These are phyloP conservation scores for Pomatostomus ruficeps DNA, from an alignment of 2,113 vertebrate species.

Conservation along the genomic window DNA sequence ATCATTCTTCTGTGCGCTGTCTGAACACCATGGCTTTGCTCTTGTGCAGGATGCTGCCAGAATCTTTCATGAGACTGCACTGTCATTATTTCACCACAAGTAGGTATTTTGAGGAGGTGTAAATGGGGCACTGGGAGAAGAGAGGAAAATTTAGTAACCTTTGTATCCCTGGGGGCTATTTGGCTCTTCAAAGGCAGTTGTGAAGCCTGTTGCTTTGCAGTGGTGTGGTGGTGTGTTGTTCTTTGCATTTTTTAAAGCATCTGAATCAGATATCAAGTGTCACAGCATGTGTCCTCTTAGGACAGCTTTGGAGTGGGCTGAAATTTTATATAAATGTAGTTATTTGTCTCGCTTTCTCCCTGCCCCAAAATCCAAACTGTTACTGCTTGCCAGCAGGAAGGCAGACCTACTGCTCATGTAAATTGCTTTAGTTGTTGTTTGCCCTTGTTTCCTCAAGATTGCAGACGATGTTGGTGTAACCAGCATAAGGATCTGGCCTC, in stretches of 20 bases:
- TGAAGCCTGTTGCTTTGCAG: neutral
- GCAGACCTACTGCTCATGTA: neutral
- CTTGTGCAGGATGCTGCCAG: neutral
- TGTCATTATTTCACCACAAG: neutral
- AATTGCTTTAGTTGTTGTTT: constrained; percentile 13
- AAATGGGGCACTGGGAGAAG: neutral
- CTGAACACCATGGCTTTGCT: neutral
- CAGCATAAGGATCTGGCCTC: constrained; percentile 49
- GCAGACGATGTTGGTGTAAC: constrained; percentile 9
- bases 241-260: neutral
- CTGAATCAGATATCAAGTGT: neutral
- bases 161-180: neutral
- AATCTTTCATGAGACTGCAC: neutral
- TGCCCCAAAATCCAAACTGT: neutral
- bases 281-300: neutral
- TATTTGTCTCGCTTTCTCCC: neutral
- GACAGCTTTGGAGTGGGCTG: neutral
- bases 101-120: neutral
- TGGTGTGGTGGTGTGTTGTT: neutral
- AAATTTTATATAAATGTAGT: neutral
- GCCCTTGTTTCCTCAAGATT: constrained; percentile 37
- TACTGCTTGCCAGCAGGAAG: neutral
- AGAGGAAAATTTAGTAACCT: neutral
- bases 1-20: neutral
- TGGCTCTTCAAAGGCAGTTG: neutral